Percentiles rank a stretch among this genome's conserved stretches.
Evolutionary conservation across 1,140 invertebrate species (phyloP).

Genomic region (Drosophila ananassae): DNA sequence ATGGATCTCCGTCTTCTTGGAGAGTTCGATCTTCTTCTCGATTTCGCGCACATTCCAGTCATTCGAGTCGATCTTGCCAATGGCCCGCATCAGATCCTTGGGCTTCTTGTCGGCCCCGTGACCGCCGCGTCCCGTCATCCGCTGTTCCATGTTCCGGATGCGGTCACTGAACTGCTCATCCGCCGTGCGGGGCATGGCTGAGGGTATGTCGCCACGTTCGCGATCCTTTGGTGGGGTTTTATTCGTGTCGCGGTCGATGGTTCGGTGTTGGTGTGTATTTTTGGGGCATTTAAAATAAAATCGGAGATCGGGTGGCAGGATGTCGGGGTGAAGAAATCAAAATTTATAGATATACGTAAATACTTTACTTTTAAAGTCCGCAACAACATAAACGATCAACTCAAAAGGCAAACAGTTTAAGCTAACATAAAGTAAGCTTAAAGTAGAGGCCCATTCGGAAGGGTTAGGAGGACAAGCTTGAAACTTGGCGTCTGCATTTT

Average conservation of each 20-base stretch:
- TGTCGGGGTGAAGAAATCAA: constrained; percentile 63
- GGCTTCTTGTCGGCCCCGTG: constrained; percentile 90
- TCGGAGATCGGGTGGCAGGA: constrained; percentile 21
- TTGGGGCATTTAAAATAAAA: constrained; percentile 33
- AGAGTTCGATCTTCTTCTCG: constrained; percentile 95
- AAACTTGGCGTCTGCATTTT: constrained; percentile 21
- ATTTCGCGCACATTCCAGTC: constrained; percentile 97
- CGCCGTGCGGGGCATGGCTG: constrained; percentile 85
- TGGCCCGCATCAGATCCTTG: constrained; percentile 93
- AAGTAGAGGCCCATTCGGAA: constrained; percentile 6
- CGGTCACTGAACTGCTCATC: constrained; percentile 90
- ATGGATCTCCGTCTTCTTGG: constrained; percentile 87
- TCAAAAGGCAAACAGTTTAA: constrained; percentile 55
- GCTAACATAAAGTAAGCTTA: constrained; percentile 32
- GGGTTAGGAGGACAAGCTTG: constrained; percentile 52
- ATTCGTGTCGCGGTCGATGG: constrained; percentile 1
- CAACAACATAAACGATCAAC: constrained; percentile 40
- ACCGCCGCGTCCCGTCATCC: constrained; percentile 85
- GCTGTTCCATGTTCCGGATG: constrained; percentile 88
- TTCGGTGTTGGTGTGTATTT: constrained; percentile 25
- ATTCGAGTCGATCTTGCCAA: constrained; percentile 94
- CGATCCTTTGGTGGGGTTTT: constrained; percentile 86
- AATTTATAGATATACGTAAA: constrained; percentile 57
- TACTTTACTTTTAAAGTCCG: constrained; percentile 24
- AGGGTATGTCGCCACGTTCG: constrained; percentile 86